Evolutionary conservation across 2,888 invertebrate species (phyloP).

Genomic region (Thecophora atra): DNA sequence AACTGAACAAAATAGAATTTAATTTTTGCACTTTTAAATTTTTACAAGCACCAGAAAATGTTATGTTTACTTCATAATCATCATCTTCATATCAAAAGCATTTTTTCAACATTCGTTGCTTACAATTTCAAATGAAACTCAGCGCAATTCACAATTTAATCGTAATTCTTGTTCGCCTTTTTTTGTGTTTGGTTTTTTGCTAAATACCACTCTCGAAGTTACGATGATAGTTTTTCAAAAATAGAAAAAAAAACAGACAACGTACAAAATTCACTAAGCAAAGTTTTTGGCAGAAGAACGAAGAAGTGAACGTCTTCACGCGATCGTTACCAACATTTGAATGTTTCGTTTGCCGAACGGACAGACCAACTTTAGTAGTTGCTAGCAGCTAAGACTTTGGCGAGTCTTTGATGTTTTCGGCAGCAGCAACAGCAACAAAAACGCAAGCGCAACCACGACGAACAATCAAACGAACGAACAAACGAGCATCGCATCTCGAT

Average conservation of each 20-base stretch:
- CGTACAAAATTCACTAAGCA: background rate
- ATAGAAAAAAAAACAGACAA: background rate
- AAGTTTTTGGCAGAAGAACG: slow-evolving; percentile 47
- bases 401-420: background rate
- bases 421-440: slow-evolving; percentile 3
- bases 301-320: slow-evolving; percentile 63
- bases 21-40: no score
- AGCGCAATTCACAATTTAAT: slow-evolving; percentile 4
- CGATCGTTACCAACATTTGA: slow-evolving; percentile 67
- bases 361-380: slow-evolving; percentile 64
- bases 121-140: slow-evolving; percentile 16
- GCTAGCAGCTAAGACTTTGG: slow-evolving; percentile 31
- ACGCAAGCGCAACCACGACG: background rate
- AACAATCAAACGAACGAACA: background rate
- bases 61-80: no score
- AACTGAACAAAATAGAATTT: no score
- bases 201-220: background rate
- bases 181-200: slow-evolving; percentile 14
- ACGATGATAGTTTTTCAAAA: background rate
- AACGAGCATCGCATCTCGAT: no score
- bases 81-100: no score
- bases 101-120: slow-evolving; percentile 1
- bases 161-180: background rate
- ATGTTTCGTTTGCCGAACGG: slow-evolving; percentile 65
- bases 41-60: no score